phyloP scores from a whole-genome alignment of 1,140 invertebrate species.

The Drosophila prosaltans region DNA sequence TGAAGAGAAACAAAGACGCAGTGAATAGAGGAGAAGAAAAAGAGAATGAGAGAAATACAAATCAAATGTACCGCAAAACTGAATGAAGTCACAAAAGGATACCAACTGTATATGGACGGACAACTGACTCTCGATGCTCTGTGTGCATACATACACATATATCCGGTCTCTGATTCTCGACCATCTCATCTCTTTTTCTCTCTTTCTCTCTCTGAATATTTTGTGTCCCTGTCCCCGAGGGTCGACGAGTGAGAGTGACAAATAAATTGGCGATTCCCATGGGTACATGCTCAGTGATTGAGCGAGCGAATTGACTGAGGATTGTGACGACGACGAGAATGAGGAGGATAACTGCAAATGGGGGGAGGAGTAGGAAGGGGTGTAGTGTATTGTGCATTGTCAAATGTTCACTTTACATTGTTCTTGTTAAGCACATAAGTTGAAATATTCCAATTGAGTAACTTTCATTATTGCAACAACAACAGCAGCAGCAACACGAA shows the following conservation, averaged over 20 bases:
- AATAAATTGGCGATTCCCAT: slow-evolving; percentile 80
- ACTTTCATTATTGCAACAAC: slow-evolving; percentile 74
- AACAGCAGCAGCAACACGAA: slow-evolving; percentile 34
- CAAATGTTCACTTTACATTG: slow-evolving; percentile 77
- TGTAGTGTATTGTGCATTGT: slow-evolving; percentile 54
- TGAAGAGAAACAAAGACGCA: slow-evolving; percentile 46
- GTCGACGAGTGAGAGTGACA: slow-evolving; percentile 63
- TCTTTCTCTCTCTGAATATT: background rate
- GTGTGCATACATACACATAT: background rate
- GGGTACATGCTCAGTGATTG: slow-evolving; percentile 39
- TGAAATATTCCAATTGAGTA: slow-evolving; percentile 82
- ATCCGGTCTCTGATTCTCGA: background rate
- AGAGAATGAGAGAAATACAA: slow-evolving; percentile 52
- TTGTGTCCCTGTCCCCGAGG: slow-evolving; percentile 19
- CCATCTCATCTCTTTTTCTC: background rate
- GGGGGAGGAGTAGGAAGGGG: background rate
- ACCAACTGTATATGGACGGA: slow-evolving; percentile 33
- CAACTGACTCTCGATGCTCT: slow-evolving; percentile 6
- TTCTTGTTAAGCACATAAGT: slow-evolving; percentile 77
- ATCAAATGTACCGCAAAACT: slow-evolving; percentile 81
- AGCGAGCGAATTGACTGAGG: slow-evolving; percentile 13
- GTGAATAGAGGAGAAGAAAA: slow-evolving; percentile 47
- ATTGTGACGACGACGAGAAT: background rate
- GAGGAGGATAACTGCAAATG: too few relatives aligned
- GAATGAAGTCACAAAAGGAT: slow-evolving; percentile 78